Percentiles rank a stretch among this genome's conserved stretches.
These are phyloP conservation scores for Cinclus mexicanus DNA, from an alignment of 2,113 vertebrate genomes.

Conservation along the genomic window DNA sequence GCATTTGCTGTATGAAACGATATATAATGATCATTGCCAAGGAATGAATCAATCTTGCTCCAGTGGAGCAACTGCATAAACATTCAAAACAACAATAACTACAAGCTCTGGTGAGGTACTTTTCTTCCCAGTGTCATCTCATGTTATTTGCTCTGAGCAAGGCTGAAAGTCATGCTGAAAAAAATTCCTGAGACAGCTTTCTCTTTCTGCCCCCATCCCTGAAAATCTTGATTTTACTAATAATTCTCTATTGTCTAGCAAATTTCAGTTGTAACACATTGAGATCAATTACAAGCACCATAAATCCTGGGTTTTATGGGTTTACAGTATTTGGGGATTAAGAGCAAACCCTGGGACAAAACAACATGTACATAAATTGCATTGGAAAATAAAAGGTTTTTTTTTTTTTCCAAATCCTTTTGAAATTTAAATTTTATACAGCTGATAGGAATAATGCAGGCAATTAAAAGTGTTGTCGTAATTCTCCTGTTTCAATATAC, in stretches of 20 bases:
- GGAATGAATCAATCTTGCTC: conserved; percentile 71
- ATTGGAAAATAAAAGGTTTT: neutral
- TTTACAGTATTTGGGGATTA: neutral
- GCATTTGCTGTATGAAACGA: conserved; percentile 57
- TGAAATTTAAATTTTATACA: neutral
- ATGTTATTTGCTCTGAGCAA: conserved; percentile 46
- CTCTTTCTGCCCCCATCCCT: neutral
- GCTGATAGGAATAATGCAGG: neutral
- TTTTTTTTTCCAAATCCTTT: neutral
- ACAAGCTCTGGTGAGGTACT: conserved; percentile 33
- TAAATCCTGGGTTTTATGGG: neutral
- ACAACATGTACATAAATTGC: neutral
- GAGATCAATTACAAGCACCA: conserved; percentile 4
- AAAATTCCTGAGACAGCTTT: conserved; percentile 8
- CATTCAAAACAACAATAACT: conserved; percentile 68
- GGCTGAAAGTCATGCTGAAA: conserved; percentile 50
- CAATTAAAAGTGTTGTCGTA: neutral
- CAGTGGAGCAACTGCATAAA: conserved; percentile 25
- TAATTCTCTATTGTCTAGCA: conserved; percentile 47
- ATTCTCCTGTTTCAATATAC: neutral
- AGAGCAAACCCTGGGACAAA: neutral
- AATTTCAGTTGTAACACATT: conserved; percentile 31
- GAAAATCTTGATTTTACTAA: conserved; percentile 51
- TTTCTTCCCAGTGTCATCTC: conserved; percentile 64
- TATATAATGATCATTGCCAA: conserved; percentile 65